Evolutionary conservation across 64 coral and sea anemone species (phyloP).

Genomic region (Porites australiensis): DNA sequence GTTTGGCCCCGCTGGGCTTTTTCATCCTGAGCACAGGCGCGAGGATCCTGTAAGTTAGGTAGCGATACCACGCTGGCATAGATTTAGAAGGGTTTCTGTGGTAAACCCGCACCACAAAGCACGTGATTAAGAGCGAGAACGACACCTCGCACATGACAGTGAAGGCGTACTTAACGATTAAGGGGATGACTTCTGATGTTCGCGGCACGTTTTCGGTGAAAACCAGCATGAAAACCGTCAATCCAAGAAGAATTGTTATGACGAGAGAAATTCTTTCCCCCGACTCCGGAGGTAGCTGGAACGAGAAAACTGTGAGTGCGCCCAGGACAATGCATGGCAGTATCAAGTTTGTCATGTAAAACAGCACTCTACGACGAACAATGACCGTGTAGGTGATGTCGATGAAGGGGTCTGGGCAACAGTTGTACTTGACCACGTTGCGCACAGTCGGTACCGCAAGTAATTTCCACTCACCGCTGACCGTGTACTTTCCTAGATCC

Average conservation of each 20-base stretch:
- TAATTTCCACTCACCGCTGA: conserved; percentile 95
- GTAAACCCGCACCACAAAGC: conserved; percentile 78
- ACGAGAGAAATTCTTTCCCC: conserved; percentile 92
- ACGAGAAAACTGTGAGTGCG: conserved; percentile 82
- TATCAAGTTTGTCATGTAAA: conserved; percentile 92
- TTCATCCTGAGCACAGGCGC: conserved; percentile 77
- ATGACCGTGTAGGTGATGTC: conserved; percentile 85
- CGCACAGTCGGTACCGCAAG: conserved; percentile 35
- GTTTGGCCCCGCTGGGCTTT: background rate
- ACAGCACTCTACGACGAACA: conserved; percentile 82
- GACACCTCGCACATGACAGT: conserved; percentile 87
- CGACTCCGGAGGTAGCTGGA: conserved; percentile 89
- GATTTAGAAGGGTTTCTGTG: conserved; percentile 69
- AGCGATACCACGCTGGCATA: conserved; percentile 78
- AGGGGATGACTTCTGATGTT: conserved; percentile 87
- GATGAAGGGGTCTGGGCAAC: conserved; percentile 83
- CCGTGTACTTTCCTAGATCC: conserved; percentile 81
- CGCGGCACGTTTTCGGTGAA: conserved; percentile 88
- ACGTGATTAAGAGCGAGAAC: conserved; percentile 82
- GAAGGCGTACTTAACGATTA: conserved; percentile 93
- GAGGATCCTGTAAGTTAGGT: conserved; percentile 73
- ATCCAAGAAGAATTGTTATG: conserved; percentile 91
- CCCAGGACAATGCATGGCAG: conserved; percentile 84
- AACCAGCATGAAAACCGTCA: conserved; percentile 94
- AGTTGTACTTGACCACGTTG: conserved; percentile 79